These are phyloP conservation scores for Falco punctatus DNA, from an alignment of 2,113 vertebrate species.

Conservation along the genomic window DNA sequence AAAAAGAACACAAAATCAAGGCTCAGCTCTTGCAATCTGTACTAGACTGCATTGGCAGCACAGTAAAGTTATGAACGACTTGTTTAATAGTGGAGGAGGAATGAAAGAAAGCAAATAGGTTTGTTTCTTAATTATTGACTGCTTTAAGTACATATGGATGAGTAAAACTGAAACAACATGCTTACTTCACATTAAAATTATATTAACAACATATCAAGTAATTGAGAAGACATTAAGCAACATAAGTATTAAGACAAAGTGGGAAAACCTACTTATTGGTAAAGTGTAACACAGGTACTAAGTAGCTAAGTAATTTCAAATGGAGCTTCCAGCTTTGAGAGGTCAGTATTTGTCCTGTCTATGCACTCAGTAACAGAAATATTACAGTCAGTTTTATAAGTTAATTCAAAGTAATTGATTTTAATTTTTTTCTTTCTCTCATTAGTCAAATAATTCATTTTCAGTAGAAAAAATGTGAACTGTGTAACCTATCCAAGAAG, in stretches of 20 bases:
- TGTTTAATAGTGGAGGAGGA: not conserved
- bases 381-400: not conserved
- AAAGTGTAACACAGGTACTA: not conserved
- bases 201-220: not conserved
- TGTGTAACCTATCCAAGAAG: not conserved
- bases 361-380: not conserved
- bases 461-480: not conserved
- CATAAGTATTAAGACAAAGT: not conserved
- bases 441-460: conserved; percentile 3
- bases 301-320: not conserved
- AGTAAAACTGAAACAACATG: not conserved
- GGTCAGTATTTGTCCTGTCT: not conserved
- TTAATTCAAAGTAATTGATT: not conserved
- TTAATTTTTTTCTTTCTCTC: not conserved
- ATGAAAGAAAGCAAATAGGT: not conserved
- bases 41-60: not conserved
- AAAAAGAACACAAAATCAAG: not conserved
- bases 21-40: not conserved
- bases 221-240: not conserved
- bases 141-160: not conserved
- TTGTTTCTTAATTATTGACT: not conserved
- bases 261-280: not conserved
- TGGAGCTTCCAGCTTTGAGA: conserved; percentile 1
- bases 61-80: not conserved
- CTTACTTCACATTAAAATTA: not conserved